Evolutionary conservation across 2,888 invertebrate genomes (phyloP).

Genomic region (Stenodema calcarata): DNA sequence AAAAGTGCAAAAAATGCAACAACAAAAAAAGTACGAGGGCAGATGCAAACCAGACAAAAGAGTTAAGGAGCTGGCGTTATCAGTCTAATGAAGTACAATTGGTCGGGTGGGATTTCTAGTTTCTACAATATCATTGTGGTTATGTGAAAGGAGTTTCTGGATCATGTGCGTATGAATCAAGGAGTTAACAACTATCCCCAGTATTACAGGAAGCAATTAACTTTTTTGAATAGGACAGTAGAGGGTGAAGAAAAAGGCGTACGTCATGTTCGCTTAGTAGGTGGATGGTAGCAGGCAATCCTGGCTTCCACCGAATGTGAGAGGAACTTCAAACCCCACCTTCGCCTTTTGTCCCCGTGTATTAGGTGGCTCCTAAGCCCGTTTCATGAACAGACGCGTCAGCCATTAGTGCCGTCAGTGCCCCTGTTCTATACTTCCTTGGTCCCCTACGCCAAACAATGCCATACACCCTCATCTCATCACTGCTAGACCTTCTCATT

Average conservation of each 20-base stretch:
- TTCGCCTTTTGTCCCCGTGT: not conserved
- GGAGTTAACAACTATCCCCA: too few species aligned
- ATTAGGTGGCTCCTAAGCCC: not conserved
- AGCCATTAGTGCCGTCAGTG: not conserved
- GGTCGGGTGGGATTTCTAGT: too few species aligned
- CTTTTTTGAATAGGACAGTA: not conserved
- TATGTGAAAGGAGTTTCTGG: too few species aligned
- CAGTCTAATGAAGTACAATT: too few species aligned
- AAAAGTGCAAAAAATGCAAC: too few species aligned
- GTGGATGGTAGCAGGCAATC: not conserved
- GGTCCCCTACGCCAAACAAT: not conserved
- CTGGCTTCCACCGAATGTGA: not conserved
- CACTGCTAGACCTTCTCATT: not conserved
- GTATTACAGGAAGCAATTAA: not conserved
- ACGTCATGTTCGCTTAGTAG: not conserved
- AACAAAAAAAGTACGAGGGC: too few species aligned
- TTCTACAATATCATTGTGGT: too few species aligned
- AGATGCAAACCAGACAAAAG: too few species aligned
- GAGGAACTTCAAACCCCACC: not conserved
- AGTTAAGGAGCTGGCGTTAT: too few species aligned
- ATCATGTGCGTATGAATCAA: too few species aligned
- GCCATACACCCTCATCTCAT: not conserved
- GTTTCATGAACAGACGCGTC: constrained; percentile 2
- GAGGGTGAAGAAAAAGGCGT: not conserved
- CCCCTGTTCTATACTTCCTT: not conserved